These are phyloP conservation scores for Cloeon dipterum DNA, from an alignment of 2,888 invertebrate species.

Conservation along the genomic window DNA sequence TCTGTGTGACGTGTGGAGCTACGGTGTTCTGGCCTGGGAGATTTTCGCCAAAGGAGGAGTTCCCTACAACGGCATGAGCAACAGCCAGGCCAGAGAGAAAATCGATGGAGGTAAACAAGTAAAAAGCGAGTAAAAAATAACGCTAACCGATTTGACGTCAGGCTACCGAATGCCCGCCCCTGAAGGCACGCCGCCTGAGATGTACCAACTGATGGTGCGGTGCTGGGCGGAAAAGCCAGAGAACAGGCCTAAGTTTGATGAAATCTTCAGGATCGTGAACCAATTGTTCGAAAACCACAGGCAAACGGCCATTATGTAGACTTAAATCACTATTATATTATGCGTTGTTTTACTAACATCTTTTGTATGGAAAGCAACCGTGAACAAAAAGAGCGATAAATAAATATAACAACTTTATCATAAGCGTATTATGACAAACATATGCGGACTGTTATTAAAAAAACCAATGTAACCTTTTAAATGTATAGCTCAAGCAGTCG, in stretches of 20 bases:
- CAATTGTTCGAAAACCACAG: constrained; percentile 19
- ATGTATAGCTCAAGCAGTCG: constrained; percentile 91
- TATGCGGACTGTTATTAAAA: too few relatives aligned
- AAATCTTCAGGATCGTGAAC: constrained; percentile 59
- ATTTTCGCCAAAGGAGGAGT: constrained; percentile 85
- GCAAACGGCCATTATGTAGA: constrained; percentile 5
- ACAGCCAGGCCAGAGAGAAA: constrained; percentile 79
- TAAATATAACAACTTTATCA: too few relatives aligned
- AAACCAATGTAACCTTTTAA: too few relatives aligned
- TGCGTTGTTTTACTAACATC: constrained; percentile 14
- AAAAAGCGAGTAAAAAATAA: too few relatives aligned
- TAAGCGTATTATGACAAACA: too few relatives aligned
- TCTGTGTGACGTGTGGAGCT: constrained; percentile 92
- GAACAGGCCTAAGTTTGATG: constrained; percentile 76
- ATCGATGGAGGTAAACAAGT: constrained; percentile 57
- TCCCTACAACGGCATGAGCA: constrained; percentile 84
- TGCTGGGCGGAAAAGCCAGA: constrained; percentile 91
- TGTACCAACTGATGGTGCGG: constrained; percentile 72
- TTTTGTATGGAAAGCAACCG: too few relatives aligned
- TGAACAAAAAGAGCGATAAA: too few relatives aligned
- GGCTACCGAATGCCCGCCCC: constrained; percentile 88
- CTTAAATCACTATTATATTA: neutral
- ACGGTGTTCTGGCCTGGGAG: constrained; percentile 90
- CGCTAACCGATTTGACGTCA: constrained; percentile 19
- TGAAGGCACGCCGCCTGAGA: constrained; percentile 65